Evolutionary conservation across 2,888 invertebrate species (phyloP).

Genomic region (Morpho deidamia): DNA sequence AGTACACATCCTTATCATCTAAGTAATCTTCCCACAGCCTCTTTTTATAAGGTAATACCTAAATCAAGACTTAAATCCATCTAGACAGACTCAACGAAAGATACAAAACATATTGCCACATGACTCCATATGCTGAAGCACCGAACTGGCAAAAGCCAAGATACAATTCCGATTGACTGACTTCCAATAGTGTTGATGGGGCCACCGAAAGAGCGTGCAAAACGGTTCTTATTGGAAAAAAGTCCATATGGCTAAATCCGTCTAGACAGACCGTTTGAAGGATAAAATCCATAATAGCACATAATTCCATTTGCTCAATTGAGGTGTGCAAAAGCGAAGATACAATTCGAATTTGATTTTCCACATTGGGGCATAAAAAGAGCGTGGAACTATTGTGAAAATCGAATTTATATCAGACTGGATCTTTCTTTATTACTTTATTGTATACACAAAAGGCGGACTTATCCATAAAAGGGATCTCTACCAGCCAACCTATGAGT

Average conservation of each 20-base stretch:
- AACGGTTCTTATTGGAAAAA: background rate
- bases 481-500: no score
- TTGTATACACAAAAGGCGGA: no score
- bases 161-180: constrained; percentile 8
- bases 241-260: background rate
- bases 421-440: no score
- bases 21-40: no score
- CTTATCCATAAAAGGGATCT: no score
- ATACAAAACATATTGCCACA: constrained; percentile 8
- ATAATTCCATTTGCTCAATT: constrained; percentile 2
- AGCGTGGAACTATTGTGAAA: background rate
- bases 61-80: background rate
- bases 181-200: constrained; percentile 1
- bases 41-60: no score
- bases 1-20: no score
- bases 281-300: constrained; percentile 2
- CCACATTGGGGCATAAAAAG: background rate
- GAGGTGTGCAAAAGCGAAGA: background rate
- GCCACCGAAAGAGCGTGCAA: background rate
- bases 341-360: background rate
- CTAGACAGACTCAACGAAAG: constrained; percentile 1
- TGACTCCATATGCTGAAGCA: background rate
- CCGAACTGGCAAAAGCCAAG: constrained; percentile 4
- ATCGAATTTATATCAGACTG: no score
- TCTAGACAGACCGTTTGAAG: background rate